These are phyloP conservation scores for Dromococcyx pavoninus DNA, from an alignment of 2,797 vertebrate genomes.

Conservation along the genomic window DNA sequence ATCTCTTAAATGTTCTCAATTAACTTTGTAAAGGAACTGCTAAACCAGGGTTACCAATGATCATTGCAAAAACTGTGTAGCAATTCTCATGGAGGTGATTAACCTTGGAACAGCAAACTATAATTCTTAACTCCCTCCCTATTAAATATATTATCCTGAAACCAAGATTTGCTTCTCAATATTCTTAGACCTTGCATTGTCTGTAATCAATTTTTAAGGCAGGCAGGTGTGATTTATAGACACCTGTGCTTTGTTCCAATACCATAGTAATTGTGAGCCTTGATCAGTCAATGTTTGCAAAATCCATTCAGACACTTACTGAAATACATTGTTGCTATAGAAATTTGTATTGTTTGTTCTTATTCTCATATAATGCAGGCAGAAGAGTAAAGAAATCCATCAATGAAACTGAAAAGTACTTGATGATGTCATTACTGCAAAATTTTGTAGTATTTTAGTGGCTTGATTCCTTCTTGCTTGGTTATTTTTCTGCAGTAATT, in stretches of 20 bases:
- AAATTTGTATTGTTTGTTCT: background rate
- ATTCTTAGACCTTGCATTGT: background rate
- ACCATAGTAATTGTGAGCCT: background rate
- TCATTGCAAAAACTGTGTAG: background rate
- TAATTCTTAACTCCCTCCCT: background rate
- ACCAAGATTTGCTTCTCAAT: background rate
- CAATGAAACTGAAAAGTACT: background rate
- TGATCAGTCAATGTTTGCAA: background rate
- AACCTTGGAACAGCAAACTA: background rate
- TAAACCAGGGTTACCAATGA: background rate
- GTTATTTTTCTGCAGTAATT: conserved; percentile 33
- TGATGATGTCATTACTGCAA: background rate
- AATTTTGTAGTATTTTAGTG: background rate
- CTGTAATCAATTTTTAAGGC: background rate
- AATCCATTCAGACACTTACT: background rate
- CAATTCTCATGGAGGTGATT: background rate
- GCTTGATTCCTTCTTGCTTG: background rate
- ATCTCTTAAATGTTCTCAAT: background rate
- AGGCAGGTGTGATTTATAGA: background rate
- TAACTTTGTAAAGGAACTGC: background rate
- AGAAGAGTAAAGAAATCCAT: background rate
- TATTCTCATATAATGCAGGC: background rate
- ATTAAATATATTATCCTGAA: background rate
- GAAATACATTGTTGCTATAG: background rate
- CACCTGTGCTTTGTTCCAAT: background rate